A percentile compares a stretch with the other conserved stretches of the same genome.
phyloP scores from a whole-genome alignment of 2,888 invertebrate genomes.

The Hypsopygia costalis region DNA sequence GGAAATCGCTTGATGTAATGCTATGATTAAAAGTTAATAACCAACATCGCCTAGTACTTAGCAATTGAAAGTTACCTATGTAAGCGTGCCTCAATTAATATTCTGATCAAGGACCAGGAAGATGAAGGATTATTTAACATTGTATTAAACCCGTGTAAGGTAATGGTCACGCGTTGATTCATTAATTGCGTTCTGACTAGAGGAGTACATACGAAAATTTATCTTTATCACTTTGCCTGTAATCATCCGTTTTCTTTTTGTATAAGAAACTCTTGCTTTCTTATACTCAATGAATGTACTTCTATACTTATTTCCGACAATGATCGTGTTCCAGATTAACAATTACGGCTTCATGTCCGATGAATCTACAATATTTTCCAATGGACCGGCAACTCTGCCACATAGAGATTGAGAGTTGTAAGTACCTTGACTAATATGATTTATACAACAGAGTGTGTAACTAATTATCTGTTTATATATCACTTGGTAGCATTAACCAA shows the following conservation, averaged over 20 bases:
- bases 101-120: no score
- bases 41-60: no score
- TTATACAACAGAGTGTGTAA: slow-evolving; percentile 15
- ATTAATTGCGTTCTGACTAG: no score
- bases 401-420: slow-evolving; percentile 98
- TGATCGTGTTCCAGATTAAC: slow-evolving; percentile 85
- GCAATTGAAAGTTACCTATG: no score
- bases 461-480: slow-evolving; percentile 1
- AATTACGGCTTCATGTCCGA: slow-evolving; percentile 96
- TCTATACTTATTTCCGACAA: neutral
- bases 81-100: no score
- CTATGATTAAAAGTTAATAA: no score
- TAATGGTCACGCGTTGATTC: no score
- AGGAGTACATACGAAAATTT: no score
- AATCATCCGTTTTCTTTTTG: no score
- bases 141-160: neutral
- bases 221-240: no score
- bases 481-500: slow-evolving; percentile 3
- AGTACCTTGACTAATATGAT: slow-evolving; percentile 82
- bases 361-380: slow-evolving; percentile 97
- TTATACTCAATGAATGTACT: neutral
- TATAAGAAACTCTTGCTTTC: no score
- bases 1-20: no score
- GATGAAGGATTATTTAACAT: neutral
- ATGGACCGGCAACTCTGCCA: slow-evolving; percentile 97